Percentiles rank a stretch among this genome's conserved stretches.
Evolutionary conservation across 2,797 vertebrate species (phyloP).

Genomic region (Pantherophis alleghaniensis): DNA sequence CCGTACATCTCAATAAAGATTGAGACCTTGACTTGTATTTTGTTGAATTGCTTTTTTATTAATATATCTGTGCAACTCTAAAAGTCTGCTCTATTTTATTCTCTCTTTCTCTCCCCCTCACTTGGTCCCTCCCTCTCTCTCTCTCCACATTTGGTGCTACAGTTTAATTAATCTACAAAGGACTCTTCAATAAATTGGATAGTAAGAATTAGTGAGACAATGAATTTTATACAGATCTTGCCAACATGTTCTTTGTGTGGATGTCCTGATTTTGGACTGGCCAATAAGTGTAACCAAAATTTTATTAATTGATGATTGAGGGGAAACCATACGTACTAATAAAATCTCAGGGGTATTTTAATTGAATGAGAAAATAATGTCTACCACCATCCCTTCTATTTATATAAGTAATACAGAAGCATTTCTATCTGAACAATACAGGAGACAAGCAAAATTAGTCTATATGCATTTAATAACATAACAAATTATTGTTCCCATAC

Average conservation of each 20-base stretch:
- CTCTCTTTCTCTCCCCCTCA: not conserved
- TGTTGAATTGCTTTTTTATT: not conserved
- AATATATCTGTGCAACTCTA: not conserved
- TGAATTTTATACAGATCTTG: not conserved
- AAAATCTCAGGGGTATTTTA: not conserved
- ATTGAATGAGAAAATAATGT: not conserved
- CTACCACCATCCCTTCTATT: not conserved
- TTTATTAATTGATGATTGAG: not conserved
- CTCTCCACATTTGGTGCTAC: not conserved
- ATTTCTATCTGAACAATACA: not conserved
- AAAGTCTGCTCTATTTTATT: not conserved
- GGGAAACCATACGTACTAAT: not conserved
- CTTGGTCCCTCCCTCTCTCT: fast-evolving
- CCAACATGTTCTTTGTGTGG: not conserved
- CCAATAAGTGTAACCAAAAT: not conserved
- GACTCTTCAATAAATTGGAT: not conserved
- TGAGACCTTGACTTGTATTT: not conserved
- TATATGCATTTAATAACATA: not conserved
- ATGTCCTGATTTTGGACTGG: not conserved
- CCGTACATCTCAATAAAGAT: not conserved
- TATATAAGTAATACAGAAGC: not conserved
- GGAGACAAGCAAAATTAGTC: not conserved
- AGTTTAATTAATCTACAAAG: not conserved
- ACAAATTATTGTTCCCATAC: not conserved
- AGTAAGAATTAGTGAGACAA: not conserved